Percentiles rank a stretch among this genome's conserved stretches.
Evolutionary conservation across 2,888 invertebrate genomes (phyloP).

Genomic region (Psylliodes chrysocephalus): DNA sequence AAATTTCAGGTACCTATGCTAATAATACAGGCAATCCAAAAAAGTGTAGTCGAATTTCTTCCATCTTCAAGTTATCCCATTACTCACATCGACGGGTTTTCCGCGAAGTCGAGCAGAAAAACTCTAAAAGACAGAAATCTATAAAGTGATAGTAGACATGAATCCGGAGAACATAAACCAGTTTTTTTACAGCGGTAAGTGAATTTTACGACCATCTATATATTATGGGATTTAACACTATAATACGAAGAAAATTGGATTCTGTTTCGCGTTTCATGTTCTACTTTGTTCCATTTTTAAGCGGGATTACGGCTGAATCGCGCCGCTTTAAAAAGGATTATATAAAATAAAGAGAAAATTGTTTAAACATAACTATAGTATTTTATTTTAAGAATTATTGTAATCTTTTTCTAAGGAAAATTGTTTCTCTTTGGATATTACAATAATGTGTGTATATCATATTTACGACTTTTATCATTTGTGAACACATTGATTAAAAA

Average conservation of each 20-base stretch:
- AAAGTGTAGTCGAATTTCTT: no score
- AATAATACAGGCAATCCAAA: no score
- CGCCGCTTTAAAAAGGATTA: background rate
- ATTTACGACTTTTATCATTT: no score
- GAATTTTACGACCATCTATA: constrained; percentile 20
- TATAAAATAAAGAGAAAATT: background rate
- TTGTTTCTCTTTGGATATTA: no score
- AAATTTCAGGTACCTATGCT: no score
- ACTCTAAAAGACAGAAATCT: constrained; percentile 68
- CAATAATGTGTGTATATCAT: no score
- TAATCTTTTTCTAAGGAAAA: no score
- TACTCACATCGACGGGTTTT: constrained; percentile 77
- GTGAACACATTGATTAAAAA: no score
- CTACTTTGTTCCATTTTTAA: background rate
- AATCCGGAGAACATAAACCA: constrained; percentile 82
- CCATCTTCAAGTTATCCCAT: constrained; percentile 2
- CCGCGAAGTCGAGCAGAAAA: constrained; percentile 84
- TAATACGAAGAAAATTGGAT: constrained; percentile 18
- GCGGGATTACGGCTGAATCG: background rate
- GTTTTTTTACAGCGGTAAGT: constrained; percentile 89
- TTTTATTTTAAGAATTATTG: no score
- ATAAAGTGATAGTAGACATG: constrained; percentile 88
- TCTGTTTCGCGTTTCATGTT: constrained; percentile 6
- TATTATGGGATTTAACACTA: constrained; percentile 13
- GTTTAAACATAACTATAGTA: no score